Evolutionary conservation across 1,140 invertebrate species (phyloP).

Genomic region (Macrobrachium nipponense): DNA sequence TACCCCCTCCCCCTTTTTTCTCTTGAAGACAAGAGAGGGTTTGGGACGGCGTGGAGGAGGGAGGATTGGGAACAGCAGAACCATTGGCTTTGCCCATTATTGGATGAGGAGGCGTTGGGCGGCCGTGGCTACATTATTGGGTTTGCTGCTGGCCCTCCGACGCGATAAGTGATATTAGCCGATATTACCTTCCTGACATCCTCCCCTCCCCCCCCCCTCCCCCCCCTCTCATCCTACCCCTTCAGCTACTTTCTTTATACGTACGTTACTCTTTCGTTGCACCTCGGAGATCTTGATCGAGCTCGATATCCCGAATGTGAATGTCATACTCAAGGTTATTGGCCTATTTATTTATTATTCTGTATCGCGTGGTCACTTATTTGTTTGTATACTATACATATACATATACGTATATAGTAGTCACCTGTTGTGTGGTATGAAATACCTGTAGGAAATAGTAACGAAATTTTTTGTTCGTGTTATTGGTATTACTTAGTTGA

Average conservation of each 20-base stretch:
- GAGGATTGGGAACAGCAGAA: conserved; percentile 30
- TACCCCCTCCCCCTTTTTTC: no score
- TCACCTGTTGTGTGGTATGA: no score
- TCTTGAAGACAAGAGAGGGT: not conserved
- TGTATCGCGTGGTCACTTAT: no score
- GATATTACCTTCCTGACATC: conserved; percentile 40
- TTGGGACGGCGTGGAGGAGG: not conserved
- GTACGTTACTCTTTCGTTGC: not conserved
- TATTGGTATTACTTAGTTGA: no score
- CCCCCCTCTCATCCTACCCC: not conserved
- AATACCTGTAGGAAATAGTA: no score
- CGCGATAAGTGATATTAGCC: conserved; percentile 61
- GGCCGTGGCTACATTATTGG: conserved; percentile 54
- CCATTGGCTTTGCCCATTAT: conserved; percentile 41
- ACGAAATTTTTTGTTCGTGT: no score
- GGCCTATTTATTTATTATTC: no score
- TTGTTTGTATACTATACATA: no score
- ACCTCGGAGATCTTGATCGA: not conserved
- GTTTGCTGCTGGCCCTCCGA: conserved; percentile 58
- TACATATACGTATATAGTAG: no score
- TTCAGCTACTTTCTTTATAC: conserved; percentile 21
- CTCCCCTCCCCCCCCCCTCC: not conserved
- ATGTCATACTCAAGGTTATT: no score
- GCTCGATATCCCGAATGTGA: no score
- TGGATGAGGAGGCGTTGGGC: conserved; percentile 43